These are phyloP conservation scores for Cynoglossus semilaevis DNA, from an alignment of 2,113 vertebrate genomes.

Conservation along the genomic window DNA sequence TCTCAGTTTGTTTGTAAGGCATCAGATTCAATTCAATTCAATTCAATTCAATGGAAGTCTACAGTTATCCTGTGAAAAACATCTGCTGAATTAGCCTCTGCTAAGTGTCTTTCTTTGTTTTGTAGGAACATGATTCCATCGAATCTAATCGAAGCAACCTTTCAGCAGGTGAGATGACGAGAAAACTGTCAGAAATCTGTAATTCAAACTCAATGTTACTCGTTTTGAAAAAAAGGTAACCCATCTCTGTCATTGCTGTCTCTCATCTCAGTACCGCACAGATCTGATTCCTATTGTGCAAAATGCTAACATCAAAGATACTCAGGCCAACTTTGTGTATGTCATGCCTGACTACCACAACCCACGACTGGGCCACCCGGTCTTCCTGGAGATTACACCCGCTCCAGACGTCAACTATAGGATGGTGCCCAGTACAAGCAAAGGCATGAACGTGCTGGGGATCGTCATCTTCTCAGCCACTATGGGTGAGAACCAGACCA, in stretches of 20 bases:
- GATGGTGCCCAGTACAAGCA: conserved; percentile 82
- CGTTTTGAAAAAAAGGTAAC: neutral
- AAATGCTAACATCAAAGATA: conserved; percentile 47
- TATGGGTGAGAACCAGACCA: conserved; percentile 74
- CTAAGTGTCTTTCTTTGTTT: conserved; percentile 34
- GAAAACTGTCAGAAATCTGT: neutral
- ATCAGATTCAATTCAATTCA: too few species aligned
- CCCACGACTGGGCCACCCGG: conserved; percentile 72
- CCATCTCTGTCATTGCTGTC: neutral
- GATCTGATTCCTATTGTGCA: conserved; percentile 78
- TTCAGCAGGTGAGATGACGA: conserved; percentile 82
- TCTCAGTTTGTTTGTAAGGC: neutral
- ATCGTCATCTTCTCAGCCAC: conserved; percentile 92
- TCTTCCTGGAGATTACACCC: conserved; percentile 84
- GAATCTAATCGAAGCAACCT: conserved; percentile 86
- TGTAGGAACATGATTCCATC: conserved; percentile 90
- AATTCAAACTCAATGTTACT: neutral
- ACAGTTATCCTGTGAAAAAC: too few species aligned
- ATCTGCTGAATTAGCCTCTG: too few species aligned
- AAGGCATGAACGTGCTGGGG: conserved; percentile 88
- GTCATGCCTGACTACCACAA: conserved; percentile 82
- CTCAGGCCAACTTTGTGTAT: conserved; percentile 81
- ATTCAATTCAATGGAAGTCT: too few species aligned
- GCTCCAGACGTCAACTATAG: conserved; percentile 82
- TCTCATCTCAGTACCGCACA: conserved; percentile 80